A percentile compares a stretch with the other conserved stretches of the same genome.
phyloP scores from a whole-genome alignment of 2,888 invertebrate species.

The Eristalinus sepulchralis region DNA sequence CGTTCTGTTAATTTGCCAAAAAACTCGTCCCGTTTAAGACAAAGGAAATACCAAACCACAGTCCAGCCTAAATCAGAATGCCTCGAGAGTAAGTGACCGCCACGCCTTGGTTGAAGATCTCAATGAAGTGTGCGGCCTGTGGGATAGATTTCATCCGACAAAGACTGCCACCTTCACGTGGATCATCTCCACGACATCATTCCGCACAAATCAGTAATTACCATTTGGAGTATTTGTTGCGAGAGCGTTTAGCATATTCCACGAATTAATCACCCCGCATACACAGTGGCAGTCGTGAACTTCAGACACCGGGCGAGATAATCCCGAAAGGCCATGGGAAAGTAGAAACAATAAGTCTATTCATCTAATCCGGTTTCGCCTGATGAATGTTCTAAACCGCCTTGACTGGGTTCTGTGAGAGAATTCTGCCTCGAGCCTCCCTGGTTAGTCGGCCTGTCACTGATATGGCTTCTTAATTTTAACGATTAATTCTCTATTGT shows the following conservation, averaged over 20 bases:
- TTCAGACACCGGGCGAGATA: conserved; percentile 1
- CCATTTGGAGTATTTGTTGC: conserved; percentile 32
- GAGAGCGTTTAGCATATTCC: conserved; percentile 41
- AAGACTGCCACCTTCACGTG: not conserved
- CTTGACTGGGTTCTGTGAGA: conserved; percentile 32
- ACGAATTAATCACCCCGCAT: conserved; percentile 35
- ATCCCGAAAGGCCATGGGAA: conserved; percentile 33
- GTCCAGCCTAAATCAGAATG: not conserved
- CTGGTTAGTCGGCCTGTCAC: not conserved
- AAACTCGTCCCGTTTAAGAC: not conserved
- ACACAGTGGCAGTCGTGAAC: conserved; percentile 6
- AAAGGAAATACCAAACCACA: not conserved
- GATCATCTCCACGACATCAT: not conserved
- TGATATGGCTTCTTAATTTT: conserved; percentile 18
- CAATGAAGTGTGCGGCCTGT: not conserved
- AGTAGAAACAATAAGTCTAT: conserved; percentile 10
- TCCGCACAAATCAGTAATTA: conserved; percentile 11
- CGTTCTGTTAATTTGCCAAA: too few species aligned
- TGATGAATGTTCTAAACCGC: conserved; percentile 12
- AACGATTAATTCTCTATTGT: conserved; percentile 19
- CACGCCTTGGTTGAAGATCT: not conserved
- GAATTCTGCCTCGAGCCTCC: not conserved
- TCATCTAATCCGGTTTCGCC: conserved; percentile 48
- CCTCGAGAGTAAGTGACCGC: not conserved
- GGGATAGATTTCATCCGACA: not conserved